A percentile compares a stretch with the other conserved stretches of the same genome.
Evolutionary conservation across 2,797 vertebrate genomes (phyloP).

Genomic region (Phalloptychus januarius): DNA sequence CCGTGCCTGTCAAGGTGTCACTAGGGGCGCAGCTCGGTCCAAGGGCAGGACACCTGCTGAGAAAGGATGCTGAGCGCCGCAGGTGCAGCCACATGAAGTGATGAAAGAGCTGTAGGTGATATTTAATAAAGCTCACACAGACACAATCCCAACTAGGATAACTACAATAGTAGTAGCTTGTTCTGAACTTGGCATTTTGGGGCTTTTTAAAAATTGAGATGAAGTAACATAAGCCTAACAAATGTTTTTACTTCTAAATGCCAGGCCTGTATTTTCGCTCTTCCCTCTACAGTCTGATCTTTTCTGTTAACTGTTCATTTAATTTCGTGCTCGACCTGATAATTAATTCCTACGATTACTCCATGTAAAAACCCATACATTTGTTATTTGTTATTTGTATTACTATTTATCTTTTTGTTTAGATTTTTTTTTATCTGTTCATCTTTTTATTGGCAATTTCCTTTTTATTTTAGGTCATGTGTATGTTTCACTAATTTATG

Average conservation of each 20-base stretch:
- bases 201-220: neutral
- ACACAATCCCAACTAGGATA: neutral
- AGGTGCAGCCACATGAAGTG: conserved; percentile 39
- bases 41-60: conserved; percentile 71
- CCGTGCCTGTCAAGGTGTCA: conserved; percentile 55
- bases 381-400: neutral
- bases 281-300: neutral
- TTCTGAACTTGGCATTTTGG: neutral
- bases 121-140: neutral
- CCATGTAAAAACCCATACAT: neutral
- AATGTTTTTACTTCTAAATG: neutral
- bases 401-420: neutral
- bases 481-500: neutral
- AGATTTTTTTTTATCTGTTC: neutral
- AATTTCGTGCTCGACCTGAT: neutral
- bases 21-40: conserved; percentile 62
- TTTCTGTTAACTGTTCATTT: neutral
- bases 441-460: neutral
- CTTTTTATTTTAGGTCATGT: neutral
- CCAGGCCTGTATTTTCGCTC: neutral
- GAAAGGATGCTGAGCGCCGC: conserved; percentile 72
- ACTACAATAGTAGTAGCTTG: neutral
- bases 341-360: neutral
- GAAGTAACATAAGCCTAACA: neutral
- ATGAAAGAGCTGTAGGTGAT: conserved; percentile 2